Conservation (phyloP, 2,888 invertebrate genomes). For the Napeogenes sylphis region DNA sequence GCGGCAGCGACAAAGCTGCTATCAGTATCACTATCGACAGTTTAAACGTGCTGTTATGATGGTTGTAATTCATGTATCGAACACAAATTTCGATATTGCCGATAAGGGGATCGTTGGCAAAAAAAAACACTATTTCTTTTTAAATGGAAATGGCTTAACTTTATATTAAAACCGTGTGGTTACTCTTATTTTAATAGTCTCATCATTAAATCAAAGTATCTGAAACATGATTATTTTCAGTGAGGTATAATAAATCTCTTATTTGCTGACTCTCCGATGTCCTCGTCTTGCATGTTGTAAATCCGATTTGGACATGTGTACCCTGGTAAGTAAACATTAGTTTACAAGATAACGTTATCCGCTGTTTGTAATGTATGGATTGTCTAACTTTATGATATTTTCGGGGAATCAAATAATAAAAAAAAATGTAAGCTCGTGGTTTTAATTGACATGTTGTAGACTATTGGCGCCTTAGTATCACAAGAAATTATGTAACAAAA, state of each 20-base stretch:
- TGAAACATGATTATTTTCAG: not conserved
- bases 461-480: too few relatives aligned
- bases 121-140: constrained; percentile 11
- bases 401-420: constrained; percentile 21
- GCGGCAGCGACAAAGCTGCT: constrained; percentile 67
- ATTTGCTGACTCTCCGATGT: constrained; percentile 49
- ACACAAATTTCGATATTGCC: constrained; percentile 66
- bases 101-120: constrained; percentile 60
- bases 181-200: too few relatives aligned
- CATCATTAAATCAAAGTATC: not conserved
- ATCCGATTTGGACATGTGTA: constrained; percentile 75
- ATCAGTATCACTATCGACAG: constrained; percentile 56
- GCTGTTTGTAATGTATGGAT: constrained; percentile 58
- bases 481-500: not conserved
- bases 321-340: constrained; percentile 66
- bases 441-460: too few relatives aligned
- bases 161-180: too few relatives aligned
- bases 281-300: constrained; percentile 54
- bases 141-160: too few relatives aligned
- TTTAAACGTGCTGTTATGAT: constrained; percentile 71
- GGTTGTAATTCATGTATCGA: constrained; percentile 76
- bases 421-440: not conserved
- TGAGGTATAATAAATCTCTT: constrained; percentile 18
- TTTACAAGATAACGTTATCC: constrained; percentile 62
- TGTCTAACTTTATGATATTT: constrained; percentile 33